Evolutionary conservation across 2,113 vertebrate genomes (phyloP).

Genomic region (Maccullochella peelii): DNA sequence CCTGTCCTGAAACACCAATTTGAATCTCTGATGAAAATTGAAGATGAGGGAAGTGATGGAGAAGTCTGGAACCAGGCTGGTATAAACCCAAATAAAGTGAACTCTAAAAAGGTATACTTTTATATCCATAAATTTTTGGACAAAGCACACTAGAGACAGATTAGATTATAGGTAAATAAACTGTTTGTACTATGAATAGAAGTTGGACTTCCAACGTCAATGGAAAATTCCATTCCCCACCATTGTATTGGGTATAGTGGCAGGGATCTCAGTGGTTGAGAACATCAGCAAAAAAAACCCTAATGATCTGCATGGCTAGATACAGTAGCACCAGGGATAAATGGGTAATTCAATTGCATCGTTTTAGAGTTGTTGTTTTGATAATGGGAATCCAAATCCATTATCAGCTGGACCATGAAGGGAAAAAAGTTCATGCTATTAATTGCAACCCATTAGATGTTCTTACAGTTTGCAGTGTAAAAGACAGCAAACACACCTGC

Average conservation of each 20-base stretch:
- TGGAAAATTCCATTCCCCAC: not conserved
- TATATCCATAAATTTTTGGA: not conserved
- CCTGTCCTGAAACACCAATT: not conserved
- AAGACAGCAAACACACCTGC: slow-evolving; percentile 43
- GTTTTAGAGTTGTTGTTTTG: slow-evolving; percentile 20
- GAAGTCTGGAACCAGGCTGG: not conserved
- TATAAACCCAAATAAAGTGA: not conserved
- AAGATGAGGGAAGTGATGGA: not conserved
- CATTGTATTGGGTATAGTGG: not conserved
- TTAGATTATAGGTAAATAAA: not conserved
- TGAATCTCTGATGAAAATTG: not conserved
- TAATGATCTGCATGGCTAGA: slow-evolving; percentile 2
- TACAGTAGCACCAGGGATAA: not conserved
- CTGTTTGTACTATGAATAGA: not conserved
- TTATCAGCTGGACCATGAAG: slow-evolving; percentile 36
- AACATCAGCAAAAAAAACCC: slow-evolving; percentile 4
- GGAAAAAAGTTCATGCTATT: slow-evolving; percentile 33
- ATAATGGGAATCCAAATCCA: slow-evolving; percentile 19
- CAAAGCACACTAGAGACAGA: not conserved
- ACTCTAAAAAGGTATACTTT: not conserved
- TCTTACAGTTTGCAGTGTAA: slow-evolving; percentile 31
- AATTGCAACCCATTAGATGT: slow-evolving; percentile 58
- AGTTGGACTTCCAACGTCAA: no score
- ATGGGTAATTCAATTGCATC: not conserved
- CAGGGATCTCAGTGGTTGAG: not conserved